Conservation (phyloP, 2,797 vertebrate species). For the Cetoscarus ocellatus region DNA sequence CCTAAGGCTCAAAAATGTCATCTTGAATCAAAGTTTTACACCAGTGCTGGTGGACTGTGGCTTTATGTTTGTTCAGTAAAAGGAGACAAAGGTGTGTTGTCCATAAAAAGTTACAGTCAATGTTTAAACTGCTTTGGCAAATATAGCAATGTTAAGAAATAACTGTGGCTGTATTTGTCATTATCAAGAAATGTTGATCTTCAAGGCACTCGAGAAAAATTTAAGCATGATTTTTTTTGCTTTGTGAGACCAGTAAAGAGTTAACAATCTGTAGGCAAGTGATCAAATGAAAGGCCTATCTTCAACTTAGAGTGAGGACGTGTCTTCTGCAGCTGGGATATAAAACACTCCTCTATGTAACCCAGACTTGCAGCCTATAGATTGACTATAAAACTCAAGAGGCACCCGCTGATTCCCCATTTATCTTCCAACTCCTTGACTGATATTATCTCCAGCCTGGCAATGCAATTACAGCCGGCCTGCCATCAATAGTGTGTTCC, state of each 20-base stretch:
- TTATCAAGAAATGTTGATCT: constrained; percentile 6
- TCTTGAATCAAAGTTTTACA: too few species aligned
- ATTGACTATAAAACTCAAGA: constrained; percentile 55
- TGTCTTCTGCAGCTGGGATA: constrained; percentile 10
- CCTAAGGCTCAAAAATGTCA: too few species aligned
- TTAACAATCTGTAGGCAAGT: not conserved
- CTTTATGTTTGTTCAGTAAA: too few species aligned
- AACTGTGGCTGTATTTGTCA: constrained; percentile 1
- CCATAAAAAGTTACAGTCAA: too few species aligned
- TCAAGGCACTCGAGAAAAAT: constrained; percentile 8
- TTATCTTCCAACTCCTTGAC: constrained; percentile 62
- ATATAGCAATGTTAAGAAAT: too few species aligned
- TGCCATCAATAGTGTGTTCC: constrained; percentile 69
- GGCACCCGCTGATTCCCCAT: constrained; percentile 48
- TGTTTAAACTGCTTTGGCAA: too few species aligned
- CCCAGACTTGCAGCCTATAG: constrained; percentile 44
- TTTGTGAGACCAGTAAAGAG: constrained; percentile 12
- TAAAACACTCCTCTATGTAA: constrained; percentile 30
- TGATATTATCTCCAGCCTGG: constrained; percentile 65
- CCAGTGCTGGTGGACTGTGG: too few species aligned
- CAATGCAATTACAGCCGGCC: constrained; percentile 66
- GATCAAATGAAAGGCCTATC: constrained; percentile 9
- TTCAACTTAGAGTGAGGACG: constrained; percentile 36
- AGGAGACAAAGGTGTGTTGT: too few species aligned
- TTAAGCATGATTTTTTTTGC: constrained; percentile 32